Percentiles rank a stretch among this genome's conserved stretches.
These are phyloP conservation scores for Drosophila buzzatii DNA, from an alignment of 2,888 invertebrate genomes.

Conservation along the genomic window DNA sequence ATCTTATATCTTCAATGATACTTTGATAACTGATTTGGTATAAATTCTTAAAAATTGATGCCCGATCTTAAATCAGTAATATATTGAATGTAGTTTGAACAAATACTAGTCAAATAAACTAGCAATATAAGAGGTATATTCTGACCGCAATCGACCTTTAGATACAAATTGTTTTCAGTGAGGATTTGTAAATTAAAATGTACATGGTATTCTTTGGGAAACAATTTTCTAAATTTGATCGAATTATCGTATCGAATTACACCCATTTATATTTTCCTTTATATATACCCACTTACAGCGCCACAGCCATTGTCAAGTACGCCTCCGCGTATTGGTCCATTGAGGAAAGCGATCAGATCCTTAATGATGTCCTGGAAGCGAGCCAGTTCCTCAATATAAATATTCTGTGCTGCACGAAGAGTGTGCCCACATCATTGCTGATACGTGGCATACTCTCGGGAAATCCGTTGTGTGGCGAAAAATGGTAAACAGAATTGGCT, in stretches of 20 bases:
- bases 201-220: no score
- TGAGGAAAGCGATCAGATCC: conserved; percentile 37
- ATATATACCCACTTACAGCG: conserved; percentile 14
- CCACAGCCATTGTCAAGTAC: conserved; percentile 37
- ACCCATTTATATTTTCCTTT: background rate
- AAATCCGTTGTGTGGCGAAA: conserved; percentile 30
- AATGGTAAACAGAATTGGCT: conserved; percentile 29
- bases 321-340: conserved; percentile 15
- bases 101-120: background rate
- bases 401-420: conserved; percentile 23
- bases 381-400: conserved; percentile 30
- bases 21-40: no score
- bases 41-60: background rate
- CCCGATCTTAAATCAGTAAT: background rate
- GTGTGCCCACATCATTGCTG: conserved; percentile 29
- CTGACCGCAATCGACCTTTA: background rate
- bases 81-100: background rate
- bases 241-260: no score
- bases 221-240: no score
- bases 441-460: conserved; percentile 40
- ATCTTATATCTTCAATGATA: background rate
- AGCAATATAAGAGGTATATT: background rate
- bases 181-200: no score
- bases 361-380: conserved; percentile 34
- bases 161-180: background rate